These are phyloP conservation scores for Motacilla tschutschensis DNA, from an alignment of 2,113 vertebrate genomes.

Conservation along the genomic window DNA sequence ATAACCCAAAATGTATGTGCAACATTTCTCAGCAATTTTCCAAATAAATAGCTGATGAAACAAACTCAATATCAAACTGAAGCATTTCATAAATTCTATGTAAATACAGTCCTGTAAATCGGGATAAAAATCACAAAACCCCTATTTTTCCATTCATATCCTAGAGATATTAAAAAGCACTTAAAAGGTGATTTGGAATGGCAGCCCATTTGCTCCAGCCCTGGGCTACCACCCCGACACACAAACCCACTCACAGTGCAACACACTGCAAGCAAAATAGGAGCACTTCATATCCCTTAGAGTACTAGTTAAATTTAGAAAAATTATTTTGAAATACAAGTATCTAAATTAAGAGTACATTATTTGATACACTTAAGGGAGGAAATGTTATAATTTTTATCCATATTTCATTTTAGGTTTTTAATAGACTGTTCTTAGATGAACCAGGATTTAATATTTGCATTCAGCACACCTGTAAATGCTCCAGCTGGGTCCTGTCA, in stretches of 20 bases:
- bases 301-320: not conserved
- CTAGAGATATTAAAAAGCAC: conserved; percentile 2
- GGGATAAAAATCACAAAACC: not conserved
- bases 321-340: not conserved
- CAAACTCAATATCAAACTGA: not conserved
- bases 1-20: conserved; percentile 26
- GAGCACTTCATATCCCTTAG: not conserved
- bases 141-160: not conserved
- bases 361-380: not conserved
- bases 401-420: not conserved
- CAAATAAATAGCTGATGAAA: conserved; percentile 24
- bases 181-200: not conserved
- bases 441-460: conserved; percentile 34
- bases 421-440: conserved; percentile 4
- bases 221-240: not conserved
- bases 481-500: conserved; percentile 22
- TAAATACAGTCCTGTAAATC: not conserved
- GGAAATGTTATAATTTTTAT: not conserved
- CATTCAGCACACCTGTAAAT: conserved; percentile 33
- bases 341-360: not conserved
- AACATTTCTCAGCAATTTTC: conserved; percentile 27
- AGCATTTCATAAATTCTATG: not conserved
- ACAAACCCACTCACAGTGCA: not conserved
- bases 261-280: not conserved
- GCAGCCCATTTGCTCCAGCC: not conserved